Evolutionary conservation across 2,888 invertebrate species (phyloP).

Genomic region (Lasius platythorax): DNA sequence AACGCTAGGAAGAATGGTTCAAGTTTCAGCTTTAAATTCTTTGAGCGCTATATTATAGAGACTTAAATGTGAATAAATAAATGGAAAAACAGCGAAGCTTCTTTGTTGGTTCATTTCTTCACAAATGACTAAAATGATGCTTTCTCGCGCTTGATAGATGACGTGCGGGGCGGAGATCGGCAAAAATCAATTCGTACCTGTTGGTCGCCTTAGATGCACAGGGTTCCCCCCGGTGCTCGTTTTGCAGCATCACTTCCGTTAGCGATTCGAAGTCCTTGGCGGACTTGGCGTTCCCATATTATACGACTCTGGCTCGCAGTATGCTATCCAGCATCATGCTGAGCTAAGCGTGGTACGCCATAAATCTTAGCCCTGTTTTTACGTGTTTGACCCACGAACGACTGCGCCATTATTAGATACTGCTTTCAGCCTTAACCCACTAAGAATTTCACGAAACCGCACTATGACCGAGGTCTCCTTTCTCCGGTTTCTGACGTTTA

Average conservation of each 20-base stretch:
- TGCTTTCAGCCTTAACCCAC: conserved; percentile 78
- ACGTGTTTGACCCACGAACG: conserved; percentile 80
- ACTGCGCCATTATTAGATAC: conserved; percentile 80
- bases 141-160: conserved; percentile 55
- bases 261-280: conserved; percentile 47
- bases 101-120: background rate
- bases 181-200: conserved; percentile 70
- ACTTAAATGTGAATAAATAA: background rate
- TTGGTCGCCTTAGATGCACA: conserved; percentile 48
- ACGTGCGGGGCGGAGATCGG: conserved; percentile 47
- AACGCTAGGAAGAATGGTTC: background rate
- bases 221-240: conserved; percentile 51
- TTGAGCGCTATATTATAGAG: background rate
- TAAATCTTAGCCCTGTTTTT: conserved; percentile 84
- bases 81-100: background rate
- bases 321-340: conserved; percentile 73
- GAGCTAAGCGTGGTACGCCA: conserved; percentile 76
- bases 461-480: conserved; percentile 68
- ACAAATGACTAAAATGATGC: conserved; percentile 2
- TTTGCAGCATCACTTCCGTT: conserved; percentile 60
- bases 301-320: conserved; percentile 53
- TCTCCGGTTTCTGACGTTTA: conserved; percentile 71
- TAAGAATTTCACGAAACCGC: conserved; percentile 77
- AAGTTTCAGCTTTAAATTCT: background rate
- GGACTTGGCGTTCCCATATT: conserved; percentile 61